These are phyloP conservation scores for Caenorhabditis sulstoni DNA, from an alignment of 2,888 invertebrate species.

Conservation along the genomic window DNA sequence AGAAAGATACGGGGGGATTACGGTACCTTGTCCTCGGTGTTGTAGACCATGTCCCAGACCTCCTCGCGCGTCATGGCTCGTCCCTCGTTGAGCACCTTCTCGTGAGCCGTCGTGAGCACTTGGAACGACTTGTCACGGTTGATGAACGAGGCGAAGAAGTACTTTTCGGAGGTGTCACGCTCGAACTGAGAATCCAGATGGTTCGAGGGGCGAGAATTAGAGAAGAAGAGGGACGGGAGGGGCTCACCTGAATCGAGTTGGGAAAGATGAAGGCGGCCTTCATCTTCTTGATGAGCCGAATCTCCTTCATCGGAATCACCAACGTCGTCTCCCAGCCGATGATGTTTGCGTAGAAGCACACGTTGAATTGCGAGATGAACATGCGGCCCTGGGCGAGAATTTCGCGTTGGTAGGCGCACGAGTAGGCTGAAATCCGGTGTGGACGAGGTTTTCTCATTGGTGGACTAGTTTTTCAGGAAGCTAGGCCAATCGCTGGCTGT, in stretches of 20 bases:
- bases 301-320: slow-evolving; percentile 90
- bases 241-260: slow-evolving; percentile 93
- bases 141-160: slow-evolving; percentile 95
- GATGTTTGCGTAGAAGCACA: slow-evolving; percentile 98
- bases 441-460: background rate
- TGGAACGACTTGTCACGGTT: slow-evolving; percentile 94
- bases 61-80: slow-evolving; percentile 63
- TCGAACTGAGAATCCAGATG: slow-evolving; percentile 58
- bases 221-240: too few species aligned
- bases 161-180: slow-evolving; percentile 79
- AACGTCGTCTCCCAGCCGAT: slow-evolving; percentile 85
- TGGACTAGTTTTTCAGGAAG: too few species aligned
- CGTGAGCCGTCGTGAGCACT: slow-evolving; percentile 95
- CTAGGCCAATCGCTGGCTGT: background rate
- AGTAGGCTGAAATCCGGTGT: slow-evolving; percentile 92
- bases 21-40: slow-evolving; percentile 37
- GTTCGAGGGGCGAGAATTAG: background rate
- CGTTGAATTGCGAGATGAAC: slow-evolving; percentile 94
- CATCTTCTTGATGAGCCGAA: slow-evolving; percentile 94
- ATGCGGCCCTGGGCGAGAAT: slow-evolving; percentile 95
- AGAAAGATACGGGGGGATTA: background rate
- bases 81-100: slow-evolving; percentile 87
- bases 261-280: slow-evolving; percentile 93
- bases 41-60: slow-evolving; percentile 70
- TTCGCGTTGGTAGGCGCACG: slow-evolving; percentile 96